Base-by-base conservation (phyloP, 2,888 invertebrate species). In the Bugulina stolonifera region DNA sequence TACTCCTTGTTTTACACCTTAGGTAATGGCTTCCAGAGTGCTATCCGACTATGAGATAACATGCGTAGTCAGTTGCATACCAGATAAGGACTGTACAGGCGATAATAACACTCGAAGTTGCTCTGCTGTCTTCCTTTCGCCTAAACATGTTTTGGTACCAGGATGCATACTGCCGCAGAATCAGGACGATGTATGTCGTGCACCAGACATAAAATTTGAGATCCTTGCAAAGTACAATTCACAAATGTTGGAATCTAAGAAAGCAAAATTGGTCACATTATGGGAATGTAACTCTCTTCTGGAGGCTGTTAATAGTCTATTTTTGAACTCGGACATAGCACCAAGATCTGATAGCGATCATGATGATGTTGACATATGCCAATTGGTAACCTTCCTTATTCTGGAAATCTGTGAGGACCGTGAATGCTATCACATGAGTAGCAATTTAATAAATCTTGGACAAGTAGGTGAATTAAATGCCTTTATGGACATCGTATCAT, bases 71-170 rank as follows among this genome's bases (percentile, higher is more conserved):
- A 32, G 10, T 25, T 57, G 57, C 25, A 18, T 5, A 57, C 64
- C 25, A 14, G 10, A 64, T 14, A 5, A 5, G 5, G 18, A 43
- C 43, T 43, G 10, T 43, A 5, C 18, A 5, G 14, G 5, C 32
- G 64, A 27, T 5, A 14, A 64, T 64, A 32, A 55, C 22, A 25
- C 10, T 32, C 2, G 2, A 14, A 64, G 32, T 64, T 25, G 64
- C 32, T 64, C 64, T 14, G 64, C 64, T n/a, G 14, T 64, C 25
- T 32, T 64, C 32, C 10, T 64, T 14, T 64, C 64, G 10, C 64
- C 64, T 32, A 27, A 5, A 2, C 34, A 32, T 32, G 32, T 64
- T 14, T n/a, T 64, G 32, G 64, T 32, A 29, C 64, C 64, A 14
- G 64, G 32, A 5, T 64, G 64, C 32, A 2, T 64, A 25, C n/a